Conservation (phyloP, 2,797 vertebrate species). For the Chelon labrosus region DNA sequence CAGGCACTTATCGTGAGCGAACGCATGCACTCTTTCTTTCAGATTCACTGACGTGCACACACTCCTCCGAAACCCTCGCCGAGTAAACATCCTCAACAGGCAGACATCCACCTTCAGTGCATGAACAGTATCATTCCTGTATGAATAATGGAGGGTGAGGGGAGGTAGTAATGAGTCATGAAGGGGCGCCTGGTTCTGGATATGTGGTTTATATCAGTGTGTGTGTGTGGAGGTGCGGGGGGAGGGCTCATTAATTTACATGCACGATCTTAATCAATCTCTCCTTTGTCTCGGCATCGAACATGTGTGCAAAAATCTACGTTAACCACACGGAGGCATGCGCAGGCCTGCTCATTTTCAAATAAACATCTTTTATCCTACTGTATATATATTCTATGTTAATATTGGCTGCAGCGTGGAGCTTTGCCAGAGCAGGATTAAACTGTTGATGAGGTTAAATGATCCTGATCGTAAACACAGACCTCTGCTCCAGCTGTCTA, state of each 20-base stretch:
- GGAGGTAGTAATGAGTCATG: conserved; percentile 64
- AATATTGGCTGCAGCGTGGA: conserved; percentile 42
- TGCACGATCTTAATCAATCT: conserved; percentile 60
- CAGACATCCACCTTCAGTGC: conserved; percentile 24
- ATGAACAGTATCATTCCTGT: conserved; percentile 18
- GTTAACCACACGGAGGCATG: conserved; percentile 38
- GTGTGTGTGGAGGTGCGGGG: conserved; percentile 1
- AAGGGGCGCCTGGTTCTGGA: conserved; percentile 55
- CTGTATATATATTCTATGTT: conserved; percentile 41
- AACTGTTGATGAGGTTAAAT: conserved; percentile 74
- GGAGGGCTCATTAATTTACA: conserved; percentile 54
- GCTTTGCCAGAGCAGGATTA: conserved; percentile 50
- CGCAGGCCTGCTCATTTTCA: conserved; percentile 37
- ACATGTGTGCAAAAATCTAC: conserved; percentile 25
- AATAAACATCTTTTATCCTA: conserved; percentile 55
- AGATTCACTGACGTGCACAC: conserved; percentile 1
- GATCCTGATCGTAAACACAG: conserved; percentile 68
- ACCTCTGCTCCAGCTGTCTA: conserved; percentile 31
- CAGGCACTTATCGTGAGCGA: conserved; percentile 14
- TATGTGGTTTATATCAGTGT: conserved; percentile 41
- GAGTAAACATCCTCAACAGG: conserved; percentile 47
- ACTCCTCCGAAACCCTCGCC: conserved; percentile 29
- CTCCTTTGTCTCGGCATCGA: conserved; percentile 26
- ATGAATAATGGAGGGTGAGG: conserved; percentile 45
- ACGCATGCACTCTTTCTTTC: conserved; percentile 11